Conservation (phyloP, 2,113 vertebrate species). For the Lethenteron camtschaticum region DNA sequence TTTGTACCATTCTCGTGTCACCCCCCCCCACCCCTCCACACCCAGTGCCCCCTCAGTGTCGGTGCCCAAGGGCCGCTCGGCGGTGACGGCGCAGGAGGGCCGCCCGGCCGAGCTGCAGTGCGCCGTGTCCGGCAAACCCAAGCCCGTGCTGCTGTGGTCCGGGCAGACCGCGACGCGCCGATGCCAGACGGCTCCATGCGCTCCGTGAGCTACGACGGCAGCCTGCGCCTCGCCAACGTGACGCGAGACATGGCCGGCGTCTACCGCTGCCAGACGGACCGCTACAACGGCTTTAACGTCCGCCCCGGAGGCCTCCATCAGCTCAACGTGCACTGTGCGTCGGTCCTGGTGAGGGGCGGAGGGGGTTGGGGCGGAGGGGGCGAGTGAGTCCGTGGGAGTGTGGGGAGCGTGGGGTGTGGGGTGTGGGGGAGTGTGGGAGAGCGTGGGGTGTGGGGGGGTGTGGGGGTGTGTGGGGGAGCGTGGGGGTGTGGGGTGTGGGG, state of each 20-base stretch:
- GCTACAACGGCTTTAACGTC: constrained; percentile 94
- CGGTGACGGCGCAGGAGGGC: constrained; percentile 53
- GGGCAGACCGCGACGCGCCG: constrained; percentile 53
- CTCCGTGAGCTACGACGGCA: constrained; percentile 53
- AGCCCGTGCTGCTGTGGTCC: constrained; percentile 78
- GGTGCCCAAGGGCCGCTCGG: constrained; percentile 44
- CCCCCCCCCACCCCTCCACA: neutral
- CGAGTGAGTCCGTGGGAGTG: too few relatives aligned
- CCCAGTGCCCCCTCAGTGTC: constrained; percentile 56
- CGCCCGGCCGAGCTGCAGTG: constrained; percentile 55
- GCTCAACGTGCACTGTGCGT: constrained; percentile 87
- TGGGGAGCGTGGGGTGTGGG: too few relatives aligned
- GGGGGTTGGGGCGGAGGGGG: too few relatives aligned
- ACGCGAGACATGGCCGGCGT: constrained; percentile 59
- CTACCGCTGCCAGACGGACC: constrained; percentile 82
- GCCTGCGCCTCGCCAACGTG: constrained; percentile 44
- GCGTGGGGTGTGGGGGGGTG: too few relatives aligned
- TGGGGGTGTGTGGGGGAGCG: too few relatives aligned
- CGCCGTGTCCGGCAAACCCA: constrained; percentile 63
- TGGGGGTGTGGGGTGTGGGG: too few relatives aligned
- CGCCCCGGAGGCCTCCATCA: constrained; percentile 58
- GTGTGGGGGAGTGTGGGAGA: too few relatives aligned
- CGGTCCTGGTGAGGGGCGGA: neutral
- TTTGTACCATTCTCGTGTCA: too few relatives aligned
- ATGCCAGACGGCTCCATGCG: constrained; percentile 42